Conservation (phyloP, 2,888 invertebrate species). For the Matsumyia berberina region DNA sequence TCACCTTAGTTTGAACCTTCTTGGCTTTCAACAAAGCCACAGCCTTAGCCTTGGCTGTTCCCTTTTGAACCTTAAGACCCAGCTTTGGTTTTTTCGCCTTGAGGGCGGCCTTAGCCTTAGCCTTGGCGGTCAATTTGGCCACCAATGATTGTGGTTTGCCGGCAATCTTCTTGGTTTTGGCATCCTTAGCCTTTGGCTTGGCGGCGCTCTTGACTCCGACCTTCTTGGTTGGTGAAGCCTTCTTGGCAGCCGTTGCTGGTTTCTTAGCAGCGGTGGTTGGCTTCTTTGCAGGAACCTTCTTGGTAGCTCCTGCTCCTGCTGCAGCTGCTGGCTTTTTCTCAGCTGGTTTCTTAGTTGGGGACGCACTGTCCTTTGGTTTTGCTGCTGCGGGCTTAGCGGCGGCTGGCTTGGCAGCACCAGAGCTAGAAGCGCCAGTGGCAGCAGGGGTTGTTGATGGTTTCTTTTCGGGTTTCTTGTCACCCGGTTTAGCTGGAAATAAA, state of each 20-base stretch:
- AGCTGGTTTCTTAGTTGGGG: slow-evolving; percentile 79
- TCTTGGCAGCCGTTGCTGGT: slow-evolving; percentile 82
- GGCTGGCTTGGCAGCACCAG: slow-evolving; percentile 83
- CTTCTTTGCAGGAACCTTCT: slow-evolving; percentile 78
- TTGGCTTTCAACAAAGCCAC: slow-evolving; percentile 90
- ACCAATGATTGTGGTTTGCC: slow-evolving; percentile 83
- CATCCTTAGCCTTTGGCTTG: slow-evolving; percentile 82
- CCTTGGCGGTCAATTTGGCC: slow-evolving; percentile 84
- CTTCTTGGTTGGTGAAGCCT: slow-evolving; percentile 81
- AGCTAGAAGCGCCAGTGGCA: slow-evolving; percentile 83
- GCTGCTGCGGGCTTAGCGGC: slow-evolving; percentile 79
- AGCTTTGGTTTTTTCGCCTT: slow-evolving; percentile 82
- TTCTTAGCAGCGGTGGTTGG: slow-evolving; percentile 81
- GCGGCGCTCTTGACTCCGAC: slow-evolving; percentile 79
- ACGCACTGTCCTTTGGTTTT: slow-evolving; percentile 78
- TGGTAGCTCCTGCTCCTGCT: slow-evolving; percentile 76
- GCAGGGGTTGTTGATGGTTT: slow-evolving; percentile 83
- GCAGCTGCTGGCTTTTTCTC: slow-evolving; percentile 82
- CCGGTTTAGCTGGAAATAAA: slow-evolving; percentile 85
- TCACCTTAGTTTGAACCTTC: slow-evolving; percentile 93
- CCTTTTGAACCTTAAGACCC: slow-evolving; percentile 84
- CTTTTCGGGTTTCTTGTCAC: slow-evolving; percentile 86
- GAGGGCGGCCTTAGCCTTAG: slow-evolving; percentile 82
- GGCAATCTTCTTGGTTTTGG: slow-evolving; percentile 81
- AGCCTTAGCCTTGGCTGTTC: slow-evolving; percentile 86